phyloP scores from a whole-genome alignment of 92 coral and sea anemone genomes.

The Micromussa lordhowensis region DNA sequence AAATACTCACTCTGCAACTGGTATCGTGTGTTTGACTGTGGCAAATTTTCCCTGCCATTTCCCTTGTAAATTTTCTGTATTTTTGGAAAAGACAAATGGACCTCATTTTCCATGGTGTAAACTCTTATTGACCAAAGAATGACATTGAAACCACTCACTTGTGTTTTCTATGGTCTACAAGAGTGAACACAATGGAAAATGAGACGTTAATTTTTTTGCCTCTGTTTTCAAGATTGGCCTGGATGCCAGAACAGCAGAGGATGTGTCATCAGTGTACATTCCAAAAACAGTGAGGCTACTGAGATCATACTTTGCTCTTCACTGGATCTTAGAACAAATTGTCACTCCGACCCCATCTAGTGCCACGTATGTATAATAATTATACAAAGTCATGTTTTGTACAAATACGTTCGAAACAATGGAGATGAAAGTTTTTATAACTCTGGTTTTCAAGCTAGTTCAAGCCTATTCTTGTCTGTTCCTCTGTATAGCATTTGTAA shows the following conservation, averaged over 20 bases:
- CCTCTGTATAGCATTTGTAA: too few relatives aligned
- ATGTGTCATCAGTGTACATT: slow-evolving; percentile 79
- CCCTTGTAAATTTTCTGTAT: too few relatives aligned
- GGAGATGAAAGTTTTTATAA: background rate
- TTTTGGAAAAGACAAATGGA: background rate
- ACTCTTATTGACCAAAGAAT: too few relatives aligned
- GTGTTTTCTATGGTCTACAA: too few relatives aligned
- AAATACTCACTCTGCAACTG: too few relatives aligned
- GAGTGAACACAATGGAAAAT: too few relatives aligned
- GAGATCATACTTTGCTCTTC: slow-evolving; percentile 71
- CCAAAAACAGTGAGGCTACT: slow-evolving; percentile 74
- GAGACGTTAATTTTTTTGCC: background rate
- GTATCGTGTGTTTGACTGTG: too few relatives aligned
- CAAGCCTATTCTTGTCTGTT: background rate
- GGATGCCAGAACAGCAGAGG: slow-evolving; percentile 76
- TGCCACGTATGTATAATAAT: slow-evolving; percentile 89
- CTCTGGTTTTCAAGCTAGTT: background rate
- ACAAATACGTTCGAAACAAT: background rate
- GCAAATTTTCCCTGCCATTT: too few relatives aligned
- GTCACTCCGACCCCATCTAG: slow-evolving; percentile 88
- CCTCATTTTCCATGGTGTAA: too few relatives aligned
- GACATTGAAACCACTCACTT: too few relatives aligned
- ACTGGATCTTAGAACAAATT: slow-evolving; percentile 86
- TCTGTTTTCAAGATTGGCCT: slow-evolving; percentile 57
- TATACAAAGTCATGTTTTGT: background rate